These are phyloP conservation scores for Ophonus ardosiacus DNA, from an alignment of 2,888 invertebrate genomes.

Conservation along the genomic window DNA sequence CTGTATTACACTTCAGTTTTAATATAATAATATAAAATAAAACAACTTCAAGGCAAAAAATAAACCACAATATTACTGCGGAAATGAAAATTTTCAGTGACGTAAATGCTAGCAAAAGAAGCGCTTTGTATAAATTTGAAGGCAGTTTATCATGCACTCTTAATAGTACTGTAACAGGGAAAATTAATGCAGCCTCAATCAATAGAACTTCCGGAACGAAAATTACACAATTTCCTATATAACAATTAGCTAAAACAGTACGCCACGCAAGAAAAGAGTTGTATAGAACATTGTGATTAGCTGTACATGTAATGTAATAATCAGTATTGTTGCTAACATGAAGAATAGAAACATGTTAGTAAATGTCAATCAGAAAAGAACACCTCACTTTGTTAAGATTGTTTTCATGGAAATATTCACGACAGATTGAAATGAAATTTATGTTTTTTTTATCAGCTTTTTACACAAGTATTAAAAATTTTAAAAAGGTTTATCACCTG, in stretches of 20 bases:
- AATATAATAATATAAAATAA: not conserved
- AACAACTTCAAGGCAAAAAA: slow-evolving; percentile 16
- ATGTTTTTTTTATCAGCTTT: too few relatives aligned
- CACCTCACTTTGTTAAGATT: not conserved
- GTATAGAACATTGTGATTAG: slow-evolving; percentile 6
- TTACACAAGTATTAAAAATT: too few relatives aligned
- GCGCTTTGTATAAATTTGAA: not conserved
- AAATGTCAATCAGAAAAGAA: not conserved
- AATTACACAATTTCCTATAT: slow-evolving; percentile 3
- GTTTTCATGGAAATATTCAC: too few relatives aligned
- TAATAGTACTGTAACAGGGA: not conserved
- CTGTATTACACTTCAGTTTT: not conserved
- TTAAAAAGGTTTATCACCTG: too few relatives aligned
- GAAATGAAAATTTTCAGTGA: slow-evolving; percentile 14
- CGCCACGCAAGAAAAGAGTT: slow-evolving; percentile 2
- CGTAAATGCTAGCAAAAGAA: not conserved
- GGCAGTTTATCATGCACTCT: not conserved
- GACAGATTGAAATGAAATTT: too few relatives aligned
- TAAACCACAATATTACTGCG: slow-evolving; percentile 26
- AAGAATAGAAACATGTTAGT: not conserved
- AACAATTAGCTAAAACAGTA: slow-evolving; percentile 11
- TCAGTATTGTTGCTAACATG: slow-evolving; percentile 8
- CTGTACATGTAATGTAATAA: slow-evolving; percentile 21
- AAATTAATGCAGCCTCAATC: not conserved
- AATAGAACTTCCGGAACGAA: not conserved